phyloP scores from a whole-genome alignment of 1,140 invertebrate species.

The Armadillidium nasatum region DNA sequence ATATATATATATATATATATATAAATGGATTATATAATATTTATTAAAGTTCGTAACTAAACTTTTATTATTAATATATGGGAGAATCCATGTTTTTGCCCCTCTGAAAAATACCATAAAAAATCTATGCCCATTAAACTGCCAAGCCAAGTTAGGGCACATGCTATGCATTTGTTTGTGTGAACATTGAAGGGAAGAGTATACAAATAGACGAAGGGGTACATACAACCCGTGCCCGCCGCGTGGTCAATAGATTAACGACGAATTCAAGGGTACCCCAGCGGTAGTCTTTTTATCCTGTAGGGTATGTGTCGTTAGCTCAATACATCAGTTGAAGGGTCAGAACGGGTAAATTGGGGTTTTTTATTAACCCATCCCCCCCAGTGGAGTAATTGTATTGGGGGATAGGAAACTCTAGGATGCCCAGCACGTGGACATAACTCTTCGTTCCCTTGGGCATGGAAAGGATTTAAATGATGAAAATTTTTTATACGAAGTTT shows the following conservation, averaged over 20 bases:
- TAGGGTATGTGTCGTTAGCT: background rate
- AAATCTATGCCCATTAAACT: too few species aligned
- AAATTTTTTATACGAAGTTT: background rate
- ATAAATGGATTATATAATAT: too few species aligned
- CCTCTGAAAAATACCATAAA: too few species aligned
- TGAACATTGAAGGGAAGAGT: background rate
- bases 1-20: too few species aligned
- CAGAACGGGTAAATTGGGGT: background rate
- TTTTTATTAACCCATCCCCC: background rate
- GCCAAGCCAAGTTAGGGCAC: too few species aligned
- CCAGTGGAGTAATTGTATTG: background rate
- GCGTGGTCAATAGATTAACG: conserved; percentile 9
- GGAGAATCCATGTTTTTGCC: too few species aligned
- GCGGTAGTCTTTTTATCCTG: background rate
- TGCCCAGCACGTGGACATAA: conserved; percentile 5
- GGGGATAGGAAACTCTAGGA: background rate
- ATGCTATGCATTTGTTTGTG: too few species aligned
- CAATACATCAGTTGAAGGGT: conserved; percentile 6
- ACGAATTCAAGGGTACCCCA: conserved; percentile 1
- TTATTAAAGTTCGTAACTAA: too few species aligned
- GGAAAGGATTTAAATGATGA: conserved; percentile 10
- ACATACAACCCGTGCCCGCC: conserved; percentile 7
- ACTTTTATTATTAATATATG: too few species aligned
- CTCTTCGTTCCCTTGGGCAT: background rate
- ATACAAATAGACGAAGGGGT: background rate